phyloP scores from a whole-genome alignment of 2,888 invertebrate species.

The Andricus curvator region DNA sequence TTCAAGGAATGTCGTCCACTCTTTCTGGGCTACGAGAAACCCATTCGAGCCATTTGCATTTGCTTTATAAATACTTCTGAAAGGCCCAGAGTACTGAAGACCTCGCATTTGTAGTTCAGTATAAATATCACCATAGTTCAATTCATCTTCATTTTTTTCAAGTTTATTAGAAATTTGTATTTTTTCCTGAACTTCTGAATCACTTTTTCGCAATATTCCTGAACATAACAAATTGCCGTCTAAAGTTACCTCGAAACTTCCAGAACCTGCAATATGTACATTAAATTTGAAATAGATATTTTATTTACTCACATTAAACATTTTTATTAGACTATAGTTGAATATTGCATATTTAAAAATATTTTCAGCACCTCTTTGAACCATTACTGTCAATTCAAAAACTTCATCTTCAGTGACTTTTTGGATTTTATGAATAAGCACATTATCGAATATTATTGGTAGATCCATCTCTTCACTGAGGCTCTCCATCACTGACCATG shows the following conservation, averaged over 20 bases:
- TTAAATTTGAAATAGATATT: slow-evolving; percentile 30
- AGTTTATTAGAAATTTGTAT: neutral
- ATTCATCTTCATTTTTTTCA: slow-evolving; percentile 63
- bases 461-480: slow-evolving; percentile 75
- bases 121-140: too few relatives aligned
- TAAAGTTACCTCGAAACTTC: slow-evolving; percentile 82
- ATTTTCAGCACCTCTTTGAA: slow-evolving; percentile 60
- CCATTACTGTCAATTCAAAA: slow-evolving; percentile 68
- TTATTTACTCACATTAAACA: too few relatives aligned
- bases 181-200: slow-evolving; percentile 71
- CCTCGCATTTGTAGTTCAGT: too few relatives aligned
- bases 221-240: slow-evolving; percentile 84
- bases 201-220: slow-evolving; percentile 83
- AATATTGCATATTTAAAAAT: too few relatives aligned
- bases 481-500: slow-evolving; percentile 51
- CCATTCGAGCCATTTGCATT: too few relatives aligned
- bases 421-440: slow-evolving; percentile 79
- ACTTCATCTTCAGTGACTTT: slow-evolving; percentile 78
- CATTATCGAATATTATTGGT: slow-evolving; percentile 65
- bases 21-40: too few relatives aligned
- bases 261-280: slow-evolving; percentile 52
- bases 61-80: too few relatives aligned
- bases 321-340: too few relatives aligned
- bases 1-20: too few relatives aligned
- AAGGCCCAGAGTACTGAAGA: too few relatives aligned